Evolutionary conservation across 2,888 invertebrate genomes (phyloP), one percentile per base, ranked within the genome.

Genomic region (Asteroscopus sphinx): DNA sequence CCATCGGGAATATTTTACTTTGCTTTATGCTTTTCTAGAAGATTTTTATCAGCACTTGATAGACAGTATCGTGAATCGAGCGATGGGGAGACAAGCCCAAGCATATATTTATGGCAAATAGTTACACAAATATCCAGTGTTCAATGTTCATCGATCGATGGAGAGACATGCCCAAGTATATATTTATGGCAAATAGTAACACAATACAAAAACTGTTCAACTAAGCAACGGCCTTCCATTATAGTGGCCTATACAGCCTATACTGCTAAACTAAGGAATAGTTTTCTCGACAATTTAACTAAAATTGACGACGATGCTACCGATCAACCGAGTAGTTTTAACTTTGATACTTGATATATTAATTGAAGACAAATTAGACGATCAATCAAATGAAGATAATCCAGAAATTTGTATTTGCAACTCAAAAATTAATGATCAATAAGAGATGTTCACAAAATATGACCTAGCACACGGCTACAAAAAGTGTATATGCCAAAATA

Each of bases 51-150:
- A 32, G 42, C 12, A 28, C 53, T 57, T 59, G 65, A 57, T 42
- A 41, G 57, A 68, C 60, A 48, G 62, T 61, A 68, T 67, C 57
- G 35, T 40, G 12, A 51, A 56, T 46, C 52, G n/a, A n/a, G n/a
- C n/a, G 45, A 63, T 56, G 36, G 58, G 58, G 44, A 44, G 53
- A 53, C 41, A 51, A 28, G 37, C 17, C 41, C 25, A 12, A 13
- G 47, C 33, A 37, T 57, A 52, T 51, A 73, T 59, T 72, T 56
- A 68, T 55, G n/a, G 59, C 36, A 9, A 52, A 62, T 33, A 33
- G 40, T 53, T 42, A 60, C 51, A 49, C 36, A n/a, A n/a, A n/a
- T n/a, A n/a, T n/a, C n/a, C n/a, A n/a, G n/a, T n/a, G n/a, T n/a
- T n/a, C n/a, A n/a, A n/a, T n/a, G n/a, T n/a, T n/a, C n/a, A 56